A percentile compares a stretch with the other conserved stretches of the same genome.
phyloP scores from a whole-genome alignment of 2,797 vertebrate species.

The Zenarchopterus dispar region DNA sequence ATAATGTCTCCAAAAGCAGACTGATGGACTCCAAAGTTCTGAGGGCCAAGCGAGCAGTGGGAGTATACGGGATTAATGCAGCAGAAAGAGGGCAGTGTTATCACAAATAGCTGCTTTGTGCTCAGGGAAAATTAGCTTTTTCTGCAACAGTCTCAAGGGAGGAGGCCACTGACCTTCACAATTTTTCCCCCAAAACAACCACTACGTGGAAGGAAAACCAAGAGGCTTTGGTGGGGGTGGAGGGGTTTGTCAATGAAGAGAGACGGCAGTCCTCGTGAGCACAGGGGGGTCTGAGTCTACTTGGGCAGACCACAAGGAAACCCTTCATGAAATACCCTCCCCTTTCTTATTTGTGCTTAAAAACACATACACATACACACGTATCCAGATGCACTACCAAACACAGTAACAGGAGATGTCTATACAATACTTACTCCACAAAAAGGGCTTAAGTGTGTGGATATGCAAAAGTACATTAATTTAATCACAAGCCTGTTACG shows the following conservation, averaged over 20 bases:
- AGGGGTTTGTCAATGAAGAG: slow-evolving; percentile 40
- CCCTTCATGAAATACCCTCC: slow-evolving; percentile 65
- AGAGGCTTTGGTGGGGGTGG: slow-evolving; percentile 11
- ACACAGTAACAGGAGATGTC: slow-evolving; percentile 37
- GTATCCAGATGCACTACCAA: slow-evolving; percentile 18
- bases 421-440: slow-evolving; percentile 26
- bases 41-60: slow-evolving; percentile 48
- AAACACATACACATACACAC: slow-evolving; percentile 23
- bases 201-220: slow-evolving; percentile 43
- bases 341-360: slow-evolving; percentile 54
- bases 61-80: slow-evolving; percentile 67
- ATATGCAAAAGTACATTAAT: slow-evolving; percentile 43
- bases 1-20: no score
- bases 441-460: slow-evolving; percentile 29
- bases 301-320: slow-evolving; percentile 76
- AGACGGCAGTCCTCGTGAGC: slow-evolving; percentile 56
- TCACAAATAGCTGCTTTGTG: slow-evolving; percentile 83
- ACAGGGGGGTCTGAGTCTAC: slow-evolving; percentile 68
- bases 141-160: slow-evolving; percentile 73
- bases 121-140: slow-evolving; percentile 77
- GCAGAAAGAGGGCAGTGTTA: slow-evolving; percentile 81
- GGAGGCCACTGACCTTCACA: slow-evolving; percentile 71
- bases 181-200: slow-evolving; percentile 60
- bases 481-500: slow-evolving; percentile 25
- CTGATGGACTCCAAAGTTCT: slow-evolving; percentile 41